Percentiles rank a stretch among this genome's conserved stretches.
Conservation (phyloP, 1,140 invertebrate genomes). For the Phymastichus coffea region DNA sequence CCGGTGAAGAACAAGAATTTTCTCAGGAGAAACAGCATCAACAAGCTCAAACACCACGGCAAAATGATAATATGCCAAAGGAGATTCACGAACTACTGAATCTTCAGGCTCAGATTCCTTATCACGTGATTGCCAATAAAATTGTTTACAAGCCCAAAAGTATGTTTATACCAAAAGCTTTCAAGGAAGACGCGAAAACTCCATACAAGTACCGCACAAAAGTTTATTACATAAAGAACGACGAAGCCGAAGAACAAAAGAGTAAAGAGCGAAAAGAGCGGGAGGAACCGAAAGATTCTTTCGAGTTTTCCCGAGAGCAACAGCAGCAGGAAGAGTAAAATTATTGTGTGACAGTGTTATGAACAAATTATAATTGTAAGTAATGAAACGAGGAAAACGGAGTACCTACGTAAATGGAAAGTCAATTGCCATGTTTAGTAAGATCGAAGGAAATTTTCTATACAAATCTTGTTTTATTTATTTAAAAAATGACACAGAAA, state of each 20-base stretch:
- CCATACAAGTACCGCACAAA: conserved; percentile 43
- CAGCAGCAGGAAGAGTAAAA: background rate
- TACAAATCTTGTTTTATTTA: no score
- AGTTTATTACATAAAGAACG: conserved; percentile 36
- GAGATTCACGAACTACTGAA: conserved; percentile 47
- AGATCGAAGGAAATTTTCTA: no score
- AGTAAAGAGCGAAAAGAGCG: background rate
- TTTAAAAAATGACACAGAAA: no score
- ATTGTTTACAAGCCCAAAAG: conserved; percentile 46
- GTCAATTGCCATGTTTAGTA: no score
- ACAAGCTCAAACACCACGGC: background rate
- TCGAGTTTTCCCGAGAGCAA: no score
- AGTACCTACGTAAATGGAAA: no score
- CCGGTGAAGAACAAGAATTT: background rate
- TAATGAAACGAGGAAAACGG: no score
- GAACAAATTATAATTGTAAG: no score
- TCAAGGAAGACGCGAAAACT: conserved; percentile 36
- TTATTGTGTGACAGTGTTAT: no score
- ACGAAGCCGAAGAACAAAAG: background rate
- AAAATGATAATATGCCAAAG: conserved; percentile 40
- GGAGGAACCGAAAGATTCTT: background rate
- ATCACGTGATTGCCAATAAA: conserved; percentile 50
- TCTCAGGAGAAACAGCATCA: conserved; percentile 16
- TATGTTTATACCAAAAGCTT: conserved; percentile 45
- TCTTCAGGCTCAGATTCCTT: conserved; percentile 48